Evolutionary conservation across 1,140 invertebrate genomes (phyloP).

Genomic region (Euwallacea fornicatus): DNA sequence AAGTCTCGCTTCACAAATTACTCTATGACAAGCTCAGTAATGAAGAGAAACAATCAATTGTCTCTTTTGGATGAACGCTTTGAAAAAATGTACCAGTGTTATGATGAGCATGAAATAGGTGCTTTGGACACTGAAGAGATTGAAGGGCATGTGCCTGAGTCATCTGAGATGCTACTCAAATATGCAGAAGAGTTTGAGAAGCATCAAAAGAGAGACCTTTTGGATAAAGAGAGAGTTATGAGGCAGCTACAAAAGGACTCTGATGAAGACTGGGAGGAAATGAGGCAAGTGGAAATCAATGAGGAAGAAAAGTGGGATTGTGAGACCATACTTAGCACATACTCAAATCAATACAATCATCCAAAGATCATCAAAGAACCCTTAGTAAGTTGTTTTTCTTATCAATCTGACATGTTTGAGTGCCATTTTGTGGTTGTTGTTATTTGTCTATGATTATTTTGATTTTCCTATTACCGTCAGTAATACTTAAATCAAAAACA

Average conservation of each 20-base stretch:
- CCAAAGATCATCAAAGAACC: slow-evolving; percentile 84
- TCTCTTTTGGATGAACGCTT: slow-evolving; percentile 86
- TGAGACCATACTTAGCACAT: slow-evolving; percentile 87
- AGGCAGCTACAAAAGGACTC: slow-evolving; percentile 38
- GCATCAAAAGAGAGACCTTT: slow-evolving; percentile 62
- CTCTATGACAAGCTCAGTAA: slow-evolving; percentile 91
- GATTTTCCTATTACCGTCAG: too few relatives aligned
- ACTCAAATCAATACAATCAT: slow-evolving; percentile 89
- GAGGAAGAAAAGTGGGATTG: slow-evolving; percentile 85
- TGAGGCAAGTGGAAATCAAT: slow-evolving; percentile 15
- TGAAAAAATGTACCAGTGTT: slow-evolving; percentile 83
- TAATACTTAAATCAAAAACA: too few relatives aligned
- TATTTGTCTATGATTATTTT: too few relatives aligned
- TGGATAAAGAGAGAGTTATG: slow-evolving; percentile 53
- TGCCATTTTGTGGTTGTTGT: slow-evolving; percentile 1
- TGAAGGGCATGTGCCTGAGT: slow-evolving; percentile 72
- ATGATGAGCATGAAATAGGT: slow-evolving; percentile 89
- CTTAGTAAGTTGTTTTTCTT: slow-evolving; percentile 56
- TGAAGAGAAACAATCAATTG: slow-evolving; percentile 82
- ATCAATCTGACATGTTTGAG: too few relatives aligned
- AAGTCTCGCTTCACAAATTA: slow-evolving; percentile 91
- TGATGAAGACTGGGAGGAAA: slow-evolving; percentile 3
- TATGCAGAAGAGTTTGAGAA: slow-evolving; percentile 65
- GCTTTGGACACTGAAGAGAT: slow-evolving; percentile 88
- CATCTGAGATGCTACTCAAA: slow-evolving; percentile 67